Conservation (phyloP, 2,797 vertebrate species). For the Oryzias dopingdopingensis region DNA sequence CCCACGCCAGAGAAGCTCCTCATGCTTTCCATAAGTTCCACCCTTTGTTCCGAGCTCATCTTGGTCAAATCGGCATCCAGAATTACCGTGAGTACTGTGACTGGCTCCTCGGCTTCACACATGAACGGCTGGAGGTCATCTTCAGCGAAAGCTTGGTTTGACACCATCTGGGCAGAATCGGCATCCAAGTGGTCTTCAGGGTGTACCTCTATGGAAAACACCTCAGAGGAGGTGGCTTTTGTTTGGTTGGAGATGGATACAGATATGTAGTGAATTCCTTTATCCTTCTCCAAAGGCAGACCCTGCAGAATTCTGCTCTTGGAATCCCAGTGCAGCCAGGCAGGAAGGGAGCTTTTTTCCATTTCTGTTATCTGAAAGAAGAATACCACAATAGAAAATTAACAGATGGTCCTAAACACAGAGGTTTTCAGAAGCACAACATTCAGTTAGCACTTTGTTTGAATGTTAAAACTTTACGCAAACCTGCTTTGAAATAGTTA, state of each 20-base stretch:
- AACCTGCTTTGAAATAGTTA: too few relatives aligned
- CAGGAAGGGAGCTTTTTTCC: conserved; percentile 86
- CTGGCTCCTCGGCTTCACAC: conserved; percentile 85
- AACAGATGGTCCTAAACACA: not conserved
- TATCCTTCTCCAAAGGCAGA: conserved; percentile 91
- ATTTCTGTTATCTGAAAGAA: conserved; percentile 82
- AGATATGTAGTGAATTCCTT: conserved; percentile 92
- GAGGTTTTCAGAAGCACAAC: not conserved
- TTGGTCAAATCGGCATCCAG: conserved; percentile 95
- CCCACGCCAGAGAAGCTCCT: conserved; percentile 88
- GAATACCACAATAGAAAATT: not conserved
- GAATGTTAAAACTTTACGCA: not conserved
- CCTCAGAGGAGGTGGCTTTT: conserved; percentile 74
- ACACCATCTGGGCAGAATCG: conserved; percentile 74
- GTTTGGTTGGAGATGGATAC: conserved; percentile 81
- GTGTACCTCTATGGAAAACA: conserved; percentile 92
- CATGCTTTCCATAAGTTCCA: conserved; percentile 88
- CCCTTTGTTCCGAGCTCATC: conserved; percentile 90
- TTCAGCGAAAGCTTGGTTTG: conserved; percentile 53
- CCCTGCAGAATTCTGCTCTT: conserved; percentile 83
- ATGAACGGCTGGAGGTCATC: conserved; percentile 70
- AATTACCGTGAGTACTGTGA: conserved; percentile 94
- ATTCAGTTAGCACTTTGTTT: not conserved
- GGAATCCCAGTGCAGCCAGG: conserved; percentile 90
- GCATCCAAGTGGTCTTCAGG: conserved; percentile 87